Conservation (phyloP, 30 jellyfish, hydroid and myxozoan species). For the Catostylus mosaicus region DNA sequence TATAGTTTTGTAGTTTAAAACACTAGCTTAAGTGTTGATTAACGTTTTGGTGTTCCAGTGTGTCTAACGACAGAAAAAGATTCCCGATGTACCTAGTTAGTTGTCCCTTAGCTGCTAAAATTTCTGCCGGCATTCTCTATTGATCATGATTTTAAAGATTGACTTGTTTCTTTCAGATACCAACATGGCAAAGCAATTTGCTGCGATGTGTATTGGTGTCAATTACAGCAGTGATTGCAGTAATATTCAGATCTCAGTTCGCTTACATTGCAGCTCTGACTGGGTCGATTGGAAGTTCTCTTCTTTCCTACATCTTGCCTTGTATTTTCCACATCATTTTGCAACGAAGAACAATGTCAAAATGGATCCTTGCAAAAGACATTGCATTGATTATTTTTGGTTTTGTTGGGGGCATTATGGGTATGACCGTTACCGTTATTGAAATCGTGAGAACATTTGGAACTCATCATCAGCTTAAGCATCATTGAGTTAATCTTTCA, state of each 20-base stretch:
- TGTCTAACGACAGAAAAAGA: too few relatives aligned
- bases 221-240: constrained; percentile 88
- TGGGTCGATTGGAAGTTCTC: constrained; percentile 96
- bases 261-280: constrained; percentile 96
- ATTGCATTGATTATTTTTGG: constrained; percentile 80
- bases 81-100: too few relatives aligned
- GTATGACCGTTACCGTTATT: constrained; percentile 82
- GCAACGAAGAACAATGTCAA: constrained; percentile 59
- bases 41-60: too few relatives aligned
- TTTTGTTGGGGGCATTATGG: constrained; percentile 88
- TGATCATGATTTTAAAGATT: neutral
- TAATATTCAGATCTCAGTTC: constrained; percentile 92
- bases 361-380: constrained; percentile 69
- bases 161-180: constrained; percentile 59
- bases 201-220: constrained; percentile 69
- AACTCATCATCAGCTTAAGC: constrained; percentile 61
- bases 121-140: neutral
- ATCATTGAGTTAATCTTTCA: neutral
- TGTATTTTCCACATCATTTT: constrained; percentile 85
- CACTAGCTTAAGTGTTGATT: too few relatives aligned
- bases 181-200: constrained; percentile 88
- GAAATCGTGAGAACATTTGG: constrained; percentile 80
- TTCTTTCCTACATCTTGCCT: constrained; percentile 90
- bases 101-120: too few relatives aligned
- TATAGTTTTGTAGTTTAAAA: too few relatives aligned